Evolutionary conservation across 1,140 invertebrate species (phyloP).

Genomic region (Nebria ingens): DNA sequence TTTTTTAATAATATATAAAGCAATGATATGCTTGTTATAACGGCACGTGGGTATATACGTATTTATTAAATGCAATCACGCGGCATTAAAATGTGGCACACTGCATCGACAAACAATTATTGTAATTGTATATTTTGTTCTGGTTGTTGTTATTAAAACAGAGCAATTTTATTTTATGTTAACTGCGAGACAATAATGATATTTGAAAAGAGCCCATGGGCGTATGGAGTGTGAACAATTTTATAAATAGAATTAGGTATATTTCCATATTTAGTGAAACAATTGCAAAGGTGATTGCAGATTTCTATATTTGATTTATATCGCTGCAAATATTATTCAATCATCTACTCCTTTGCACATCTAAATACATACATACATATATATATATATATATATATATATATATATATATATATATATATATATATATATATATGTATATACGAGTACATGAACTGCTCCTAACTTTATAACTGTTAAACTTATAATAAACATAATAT

Average conservation of each 20-base stretch:
- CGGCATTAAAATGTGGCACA: not conserved
- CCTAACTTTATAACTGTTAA: not conserved
- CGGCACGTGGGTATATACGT: no score
- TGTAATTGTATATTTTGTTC: not conserved
- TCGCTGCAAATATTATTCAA: not conserved
- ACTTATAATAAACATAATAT: no score
- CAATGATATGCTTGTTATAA: no score
- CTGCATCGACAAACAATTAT: not conserved
- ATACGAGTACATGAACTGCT: no score
- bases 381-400: no score
- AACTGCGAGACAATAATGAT: not conserved
- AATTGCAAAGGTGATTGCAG: not conserved
- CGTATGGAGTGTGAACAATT: not conserved
- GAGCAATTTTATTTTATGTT: not conserved
- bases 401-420: no score
- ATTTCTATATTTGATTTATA: not conserved
- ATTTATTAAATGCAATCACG: not conserved
- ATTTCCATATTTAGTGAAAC: slow-evolving; percentile 6
- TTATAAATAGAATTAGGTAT: slow-evolving; percentile 6
- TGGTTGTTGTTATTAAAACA: not conserved
- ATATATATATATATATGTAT: no score
- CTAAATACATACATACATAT: no score
- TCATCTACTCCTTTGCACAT: slow-evolving; percentile 2
- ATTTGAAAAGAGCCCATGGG: not conserved
- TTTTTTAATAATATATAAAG: no score